A percentile compares a stretch with the other conserved stretches of the same genome.
Evolutionary conservation across 2,113 vertebrate species (phyloP).

Genomic region (Gopherus evgoodei): DNA sequence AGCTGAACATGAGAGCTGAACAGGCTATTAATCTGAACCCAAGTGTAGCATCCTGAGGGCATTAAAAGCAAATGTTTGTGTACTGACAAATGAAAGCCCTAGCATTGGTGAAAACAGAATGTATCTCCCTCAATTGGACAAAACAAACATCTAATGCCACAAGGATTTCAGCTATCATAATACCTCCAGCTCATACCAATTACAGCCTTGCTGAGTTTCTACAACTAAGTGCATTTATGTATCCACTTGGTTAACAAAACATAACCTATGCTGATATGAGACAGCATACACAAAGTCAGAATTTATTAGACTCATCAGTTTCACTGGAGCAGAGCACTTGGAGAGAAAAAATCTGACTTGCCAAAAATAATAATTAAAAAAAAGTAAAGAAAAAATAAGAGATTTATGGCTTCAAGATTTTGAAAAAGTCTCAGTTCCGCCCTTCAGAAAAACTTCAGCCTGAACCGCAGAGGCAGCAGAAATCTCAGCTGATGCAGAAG

Average conservation of each 20-base stretch:
- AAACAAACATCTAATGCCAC: not conserved
- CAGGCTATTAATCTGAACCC: conserved; percentile 30
- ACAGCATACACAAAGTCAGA: conserved; percentile 18
- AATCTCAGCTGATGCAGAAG: not conserved
- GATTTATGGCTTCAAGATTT: not conserved
- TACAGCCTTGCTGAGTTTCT: not conserved
- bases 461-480: conserved; percentile 27
- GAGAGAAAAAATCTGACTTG: not conserved
- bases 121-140: not conserved
- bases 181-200: fast-evolving
- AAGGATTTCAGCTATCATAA: not conserved
- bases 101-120: not conserved
- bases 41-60: not conserved
- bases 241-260: not conserved
- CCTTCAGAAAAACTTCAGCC: not conserved
- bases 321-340: not conserved
- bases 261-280: not conserved
- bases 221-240: not conserved
- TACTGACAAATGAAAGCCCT: not conserved
- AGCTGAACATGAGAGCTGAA: conserved; percentile 19
- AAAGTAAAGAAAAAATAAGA: not conserved
- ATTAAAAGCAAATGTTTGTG: conserved; percentile 14
- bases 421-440: not conserved
- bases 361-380: not conserved
- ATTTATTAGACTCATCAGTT: not conserved